Evolutionary conservation across 2,888 invertebrate species (phyloP), one percentile per base, ranked within the genome.

Genomic region (Mesochorus sp.): DNA sequence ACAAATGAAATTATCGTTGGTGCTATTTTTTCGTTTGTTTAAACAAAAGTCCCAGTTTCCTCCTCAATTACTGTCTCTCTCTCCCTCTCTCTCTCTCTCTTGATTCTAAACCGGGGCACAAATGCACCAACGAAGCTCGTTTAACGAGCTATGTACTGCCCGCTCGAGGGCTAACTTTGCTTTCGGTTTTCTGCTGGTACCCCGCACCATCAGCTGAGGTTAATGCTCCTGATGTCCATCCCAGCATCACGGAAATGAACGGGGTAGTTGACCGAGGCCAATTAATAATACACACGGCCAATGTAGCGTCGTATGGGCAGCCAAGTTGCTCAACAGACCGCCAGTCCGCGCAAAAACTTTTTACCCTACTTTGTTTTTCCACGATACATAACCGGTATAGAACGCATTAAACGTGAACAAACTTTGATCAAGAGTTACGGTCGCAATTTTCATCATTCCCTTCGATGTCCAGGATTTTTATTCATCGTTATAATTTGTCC

Each of bases 251-350:
- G 51, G 51, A 10, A 34, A 44, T 44, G 21, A 44, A 61, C 42
- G 39, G 57, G 67, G 51, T 74, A 74, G 74, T 67, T 67, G 67
- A 74, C 67, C 74, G 67, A 59, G 39, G 67, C 67, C 74, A 74
- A 74, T 74, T 74, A 74, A 74, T 74, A 74, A 74, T 74, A 67
- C 67, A 74, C 74, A 67, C 44, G 59, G 53, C 42, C 74, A 42
- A 67, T 74, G 67, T 67, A 53, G 61, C 37, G 10, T 51, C 66
- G 59, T 53, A n/a, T n/a, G n/a, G 42, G 59, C 67, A 31, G 31
- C 42, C 61, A 21, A 57, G 66, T 37, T 64, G 37, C 62, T 31
- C 10, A 42, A 21, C 21, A 57, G 21, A 37, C 37, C 34, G 37
- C 34, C 28, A 14, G 47, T 51, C 19, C 47, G 61, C 44, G 31